Evolutionary conservation across 2,797 vertebrate species (phyloP).

Genomic region (Sebastolobus altivelis): DNA sequence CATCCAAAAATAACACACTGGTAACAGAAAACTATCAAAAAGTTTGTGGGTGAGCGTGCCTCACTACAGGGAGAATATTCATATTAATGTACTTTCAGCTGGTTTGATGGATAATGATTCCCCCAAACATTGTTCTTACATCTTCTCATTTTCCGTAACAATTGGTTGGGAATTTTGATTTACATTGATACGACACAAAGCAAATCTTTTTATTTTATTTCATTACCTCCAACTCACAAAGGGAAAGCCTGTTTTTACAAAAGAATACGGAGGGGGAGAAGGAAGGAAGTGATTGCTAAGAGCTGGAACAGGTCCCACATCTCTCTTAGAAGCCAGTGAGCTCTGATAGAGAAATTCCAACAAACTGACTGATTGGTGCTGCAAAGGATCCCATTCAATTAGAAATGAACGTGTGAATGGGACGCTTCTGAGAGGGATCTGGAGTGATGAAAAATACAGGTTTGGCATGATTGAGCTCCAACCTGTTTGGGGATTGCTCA

Average conservation of each 20-base stretch:
- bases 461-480: slow-evolving; percentile 81
- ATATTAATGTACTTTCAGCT: slow-evolving; percentile 25
- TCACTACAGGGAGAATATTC: not conserved
- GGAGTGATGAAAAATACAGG: slow-evolving; percentile 83
- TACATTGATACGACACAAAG: slow-evolving; percentile 36
- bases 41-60: not conserved
- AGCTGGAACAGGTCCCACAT: slow-evolving; percentile 70
- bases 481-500: slow-evolving; percentile 71
- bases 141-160: slow-evolving; percentile 40
- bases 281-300: slow-evolving; percentile 77
- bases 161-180: slow-evolving; percentile 50
- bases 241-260: slow-evolving; percentile 46
- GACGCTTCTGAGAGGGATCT: slow-evolving; percentile 68
- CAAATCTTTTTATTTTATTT: slow-evolving; percentile 21
- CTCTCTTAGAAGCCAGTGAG: slow-evolving; percentile 69
- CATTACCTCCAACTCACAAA: slow-evolving; percentile 53
- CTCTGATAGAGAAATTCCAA: slow-evolving; percentile 75
- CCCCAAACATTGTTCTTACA: slow-evolving; percentile 14
- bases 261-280: slow-evolving; percentile 42
- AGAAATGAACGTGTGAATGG: slow-evolving; percentile 83
- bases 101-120: slow-evolving; percentile 28
- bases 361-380: slow-evolving; percentile 82
- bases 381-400: slow-evolving; percentile 83
- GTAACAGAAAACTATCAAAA: not conserved
- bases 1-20: not conserved